Evolutionary conservation across 2,797 vertebrate species (phyloP).

Genomic region (Enteromius trimaculatus): DNA sequence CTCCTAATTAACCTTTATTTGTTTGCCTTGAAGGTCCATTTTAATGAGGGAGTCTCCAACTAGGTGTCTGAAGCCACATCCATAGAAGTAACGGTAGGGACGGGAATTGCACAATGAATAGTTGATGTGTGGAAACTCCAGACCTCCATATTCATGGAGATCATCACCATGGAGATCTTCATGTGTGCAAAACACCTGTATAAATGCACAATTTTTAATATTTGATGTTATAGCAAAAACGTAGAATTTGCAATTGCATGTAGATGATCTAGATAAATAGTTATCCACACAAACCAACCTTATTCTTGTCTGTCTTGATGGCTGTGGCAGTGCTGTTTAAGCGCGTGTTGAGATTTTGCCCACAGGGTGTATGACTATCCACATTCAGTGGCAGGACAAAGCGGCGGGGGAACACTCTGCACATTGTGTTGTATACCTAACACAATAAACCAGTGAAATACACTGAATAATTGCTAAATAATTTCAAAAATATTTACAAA

Average conservation of each 20-base stretch:
- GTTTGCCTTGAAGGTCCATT: constrained; percentile 83
- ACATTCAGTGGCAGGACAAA: constrained; percentile 87
- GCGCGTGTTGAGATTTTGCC: constrained; percentile 78
- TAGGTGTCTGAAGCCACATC: constrained; percentile 89
- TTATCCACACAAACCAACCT: constrained; percentile 60
- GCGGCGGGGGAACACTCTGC: constrained; percentile 81
- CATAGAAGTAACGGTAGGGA: constrained; percentile 88
- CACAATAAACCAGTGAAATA: not conserved
- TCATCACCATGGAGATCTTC: constrained; percentile 84
- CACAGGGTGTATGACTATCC: constrained; percentile 64
- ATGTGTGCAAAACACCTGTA: constrained; percentile 84
- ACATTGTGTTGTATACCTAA: constrained; percentile 79
- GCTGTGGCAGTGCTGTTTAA: constrained; percentile 75
- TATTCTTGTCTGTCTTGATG: constrained; percentile 70
- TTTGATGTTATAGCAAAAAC: not conserved
- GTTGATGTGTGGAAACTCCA: constrained; percentile 93
- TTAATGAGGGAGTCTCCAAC: constrained; percentile 88
- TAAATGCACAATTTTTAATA: not conserved
- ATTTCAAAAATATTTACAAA: not conserved
- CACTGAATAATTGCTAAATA: not conserved
- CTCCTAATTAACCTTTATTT: constrained; percentile 76
- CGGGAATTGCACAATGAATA: constrained; percentile 80
- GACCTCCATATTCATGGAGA: constrained; percentile 80
- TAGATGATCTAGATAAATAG: not conserved
- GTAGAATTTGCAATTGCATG: not conserved